Evolutionary conservation across 30 jellyfish, hydroid and myxozoan genomes (phyloP), one percentile per base, ranked within the genome.

Genomic region (Hydra vulgaris): DNA sequence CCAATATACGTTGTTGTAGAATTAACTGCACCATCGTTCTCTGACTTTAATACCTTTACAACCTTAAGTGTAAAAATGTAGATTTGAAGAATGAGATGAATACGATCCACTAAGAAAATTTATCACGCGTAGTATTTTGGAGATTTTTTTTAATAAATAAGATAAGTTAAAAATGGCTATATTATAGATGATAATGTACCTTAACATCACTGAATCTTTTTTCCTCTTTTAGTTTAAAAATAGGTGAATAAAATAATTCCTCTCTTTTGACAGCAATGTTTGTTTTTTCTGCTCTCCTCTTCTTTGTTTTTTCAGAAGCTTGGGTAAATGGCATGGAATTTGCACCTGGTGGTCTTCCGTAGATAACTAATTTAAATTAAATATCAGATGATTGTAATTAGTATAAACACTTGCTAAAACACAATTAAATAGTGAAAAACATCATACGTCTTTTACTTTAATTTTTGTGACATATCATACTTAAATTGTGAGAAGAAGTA

Each of bases 151-250:
- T 69, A 3, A 40, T 40, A 40, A 3, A 40, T 40, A 40, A 40
- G 61, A 40, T 40, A 12, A 40, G 12, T 19, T 69, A 3, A 19
- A 19, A 3, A 69, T 69, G 76, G 7, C 76, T 69, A 21, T 8
- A 69, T 5, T 69, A 69, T 69, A 69, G 8, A 69, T 69, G 76
- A 3, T 24, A 69, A 69, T 69, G 76, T 69, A 23, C 76, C 27
- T 69, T 21, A 23, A 15, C 27, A 21, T 40, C 61, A 40, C 8
- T 40, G 61, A 40, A 40, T 40, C 61, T 40, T 40, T 40, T 40
- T 40, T 40, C 61, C 61, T 40, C 61, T 40, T 40, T 40, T 40
- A 40, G 61, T 40, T 40, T 40, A 5, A 40, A 40, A 40, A 40
- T 40, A 40, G 12, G 5, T 40, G 61, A 40, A 12, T 40, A 40